Conservation (phyloP, 64 coral and sea anemone genomes). For the Montipora sp. region DNA sequence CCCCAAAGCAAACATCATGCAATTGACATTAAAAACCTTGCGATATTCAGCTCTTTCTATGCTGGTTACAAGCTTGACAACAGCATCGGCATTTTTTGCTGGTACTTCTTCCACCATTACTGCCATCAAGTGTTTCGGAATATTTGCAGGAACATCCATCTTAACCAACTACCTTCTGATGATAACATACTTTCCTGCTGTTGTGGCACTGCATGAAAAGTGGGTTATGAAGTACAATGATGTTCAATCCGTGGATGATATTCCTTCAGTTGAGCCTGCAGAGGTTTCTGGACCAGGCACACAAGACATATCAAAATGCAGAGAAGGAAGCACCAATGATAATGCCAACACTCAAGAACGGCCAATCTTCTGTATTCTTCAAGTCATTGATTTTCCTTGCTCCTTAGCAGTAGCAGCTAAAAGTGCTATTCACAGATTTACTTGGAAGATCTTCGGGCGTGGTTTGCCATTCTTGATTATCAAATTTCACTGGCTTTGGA, state of each 20-base stretch:
- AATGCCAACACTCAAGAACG: background rate
- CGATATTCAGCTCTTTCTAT: constrained; percentile 90
- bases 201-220: constrained; percentile 83
- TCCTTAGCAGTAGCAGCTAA: constrained; percentile 45
- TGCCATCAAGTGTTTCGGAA: constrained; percentile 89
- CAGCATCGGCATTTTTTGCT: constrained; percentile 96
- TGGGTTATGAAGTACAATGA: constrained; percentile 68
- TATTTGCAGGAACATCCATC: constrained; percentile 88
- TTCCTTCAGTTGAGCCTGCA: background rate
- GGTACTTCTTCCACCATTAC: constrained; percentile 84
- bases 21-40: constrained; percentile 80
- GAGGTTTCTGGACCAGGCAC: background rate
- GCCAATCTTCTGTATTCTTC: constrained; percentile 13
- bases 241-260: background rate
- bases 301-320: constrained; percentile 23
- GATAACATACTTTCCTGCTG: constrained; percentile 94
- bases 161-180: constrained; percentile 89
- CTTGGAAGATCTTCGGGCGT: constrained; percentile 46
- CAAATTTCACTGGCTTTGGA: constrained; percentile 78
- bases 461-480: constrained; percentile 80
- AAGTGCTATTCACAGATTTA: constrained; percentile 35
- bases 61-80: constrained; percentile 96
- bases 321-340: background rate
- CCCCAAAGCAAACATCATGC: constrained; percentile 47
- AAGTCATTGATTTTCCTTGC: constrained; percentile 81